Percentiles rank a stretch among this genome's conserved stretches.
phyloP scores from a whole-genome alignment of 2,113 vertebrate genomes.

The Climacteris rufus region DNA sequence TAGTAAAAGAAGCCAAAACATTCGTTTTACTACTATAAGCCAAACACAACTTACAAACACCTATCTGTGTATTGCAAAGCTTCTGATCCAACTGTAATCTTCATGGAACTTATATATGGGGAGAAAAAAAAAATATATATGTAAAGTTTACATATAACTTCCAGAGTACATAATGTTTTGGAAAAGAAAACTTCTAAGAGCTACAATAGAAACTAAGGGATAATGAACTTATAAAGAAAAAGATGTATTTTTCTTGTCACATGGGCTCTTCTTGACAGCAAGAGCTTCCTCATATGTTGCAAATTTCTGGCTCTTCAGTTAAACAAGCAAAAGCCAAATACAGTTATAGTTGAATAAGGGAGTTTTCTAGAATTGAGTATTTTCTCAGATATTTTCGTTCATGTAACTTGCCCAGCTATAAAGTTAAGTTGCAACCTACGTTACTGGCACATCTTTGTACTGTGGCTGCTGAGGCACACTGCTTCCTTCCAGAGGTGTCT shows the following conservation, averaged over 20 bases:
- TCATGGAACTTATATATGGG: not conserved
- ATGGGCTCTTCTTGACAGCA: not conserved
- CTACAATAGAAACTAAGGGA: not conserved
- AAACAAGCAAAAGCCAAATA: not conserved
- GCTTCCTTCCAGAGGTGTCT: constrained; percentile 94
- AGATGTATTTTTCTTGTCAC: not conserved
- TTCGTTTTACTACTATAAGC: not conserved
- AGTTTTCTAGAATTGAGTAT: not conserved
- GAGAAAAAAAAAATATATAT: not conserved
- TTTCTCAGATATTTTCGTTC: not conserved
- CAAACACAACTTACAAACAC: not conserved
- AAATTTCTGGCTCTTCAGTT: not conserved
- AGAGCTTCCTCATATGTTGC: not conserved
- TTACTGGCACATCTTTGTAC: constrained; percentile 94
- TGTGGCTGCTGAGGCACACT: constrained; percentile 89
- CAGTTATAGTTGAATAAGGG: not conserved
- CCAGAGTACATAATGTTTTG: not conserved
- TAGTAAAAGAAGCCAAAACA: constrained; percentile 56
- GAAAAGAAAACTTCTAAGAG: not conserved
- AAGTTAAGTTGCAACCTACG: constrained; percentile 71
- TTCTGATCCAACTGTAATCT: not conserved
- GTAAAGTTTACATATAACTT: not conserved
- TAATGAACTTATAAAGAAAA: not conserved
- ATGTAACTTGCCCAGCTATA: not conserved
- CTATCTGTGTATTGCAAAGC: not conserved